Evolutionary conservation across 1,140 invertebrate species (phyloP).

Genomic region (Formica selysi): DNA sequence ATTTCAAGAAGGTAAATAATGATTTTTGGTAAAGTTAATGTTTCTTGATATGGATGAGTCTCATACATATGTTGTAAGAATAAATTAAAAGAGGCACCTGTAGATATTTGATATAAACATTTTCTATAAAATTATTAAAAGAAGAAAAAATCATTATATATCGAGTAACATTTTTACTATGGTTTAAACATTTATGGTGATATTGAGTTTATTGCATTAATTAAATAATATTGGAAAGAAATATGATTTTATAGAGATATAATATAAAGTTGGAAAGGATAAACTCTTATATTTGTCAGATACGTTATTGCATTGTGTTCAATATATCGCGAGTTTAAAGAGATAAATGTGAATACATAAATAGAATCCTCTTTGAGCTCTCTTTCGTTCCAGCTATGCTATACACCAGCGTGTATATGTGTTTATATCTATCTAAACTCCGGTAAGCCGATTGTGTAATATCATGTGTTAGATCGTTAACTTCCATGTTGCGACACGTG

Average conservation of each 20-base stretch:
- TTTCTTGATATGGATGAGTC: neutral
- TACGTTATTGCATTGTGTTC: neutral
- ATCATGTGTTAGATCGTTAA: slow-evolving; percentile 40
- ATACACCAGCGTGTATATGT: neutral
- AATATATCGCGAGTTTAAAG: neutral
- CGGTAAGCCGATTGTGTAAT: slow-evolving; percentile 18
- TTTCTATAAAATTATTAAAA: no score
- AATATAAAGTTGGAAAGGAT: neutral
- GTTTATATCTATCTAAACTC: slow-evolving; percentile 10
- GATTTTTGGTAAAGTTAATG: neutral
- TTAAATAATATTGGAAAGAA: neutral
- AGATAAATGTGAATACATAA: neutral
- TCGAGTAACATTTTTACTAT: no score
- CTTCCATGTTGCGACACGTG: slow-evolving; percentile 1
- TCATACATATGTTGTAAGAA: neutral
- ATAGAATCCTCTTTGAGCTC: neutral
- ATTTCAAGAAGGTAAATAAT: neutral
- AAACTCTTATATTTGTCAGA: neutral
- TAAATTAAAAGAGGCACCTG: neutral
- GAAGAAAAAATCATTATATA: no score
- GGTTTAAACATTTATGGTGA: no score
- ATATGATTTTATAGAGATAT: neutral
- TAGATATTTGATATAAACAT: no score
- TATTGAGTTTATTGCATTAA: no score
- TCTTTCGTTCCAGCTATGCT: no score